Conservation (phyloP, 37 sponge, comb jelly and placozoan species). For the Petrosia ficiformis region DNA sequence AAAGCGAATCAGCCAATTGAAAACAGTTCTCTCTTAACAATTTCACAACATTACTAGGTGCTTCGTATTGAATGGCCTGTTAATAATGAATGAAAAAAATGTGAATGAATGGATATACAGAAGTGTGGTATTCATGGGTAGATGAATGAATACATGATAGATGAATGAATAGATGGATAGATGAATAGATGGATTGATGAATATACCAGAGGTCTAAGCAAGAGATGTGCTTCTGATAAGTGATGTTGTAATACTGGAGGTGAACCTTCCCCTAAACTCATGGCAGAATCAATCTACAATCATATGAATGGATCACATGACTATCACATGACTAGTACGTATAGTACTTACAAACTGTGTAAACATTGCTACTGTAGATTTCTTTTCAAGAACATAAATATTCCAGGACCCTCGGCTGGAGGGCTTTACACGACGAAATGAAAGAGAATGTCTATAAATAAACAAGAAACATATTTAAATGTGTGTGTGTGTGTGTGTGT, state of each 20-base stretch:
- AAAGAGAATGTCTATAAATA: slow-evolving; percentile 33
- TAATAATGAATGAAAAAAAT: neutral
- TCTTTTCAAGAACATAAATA: slow-evolving; percentile 45
- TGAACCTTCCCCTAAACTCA: slow-evolving; percentile 14
- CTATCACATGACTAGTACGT: too few species aligned
- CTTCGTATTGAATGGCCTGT: too few species aligned
- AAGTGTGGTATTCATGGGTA: neutral
- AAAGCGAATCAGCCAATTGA: slow-evolving; percentile 36
- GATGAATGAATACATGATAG: neutral
- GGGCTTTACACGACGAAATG: slow-evolving; percentile 7
- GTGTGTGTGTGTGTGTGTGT: neutral
- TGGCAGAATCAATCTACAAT: slow-evolving; percentile 38
- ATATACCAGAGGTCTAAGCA: slow-evolving; percentile 24
- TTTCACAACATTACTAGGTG: neutral
- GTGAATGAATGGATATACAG: neutral
- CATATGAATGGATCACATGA: too few species aligned
- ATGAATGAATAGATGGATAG: too few species aligned
- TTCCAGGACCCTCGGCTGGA: slow-evolving; percentile 30
- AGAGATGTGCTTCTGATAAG: slow-evolving; percentile 40
- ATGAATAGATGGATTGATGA: too few species aligned
- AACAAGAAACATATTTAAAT: neutral
- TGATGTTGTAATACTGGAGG: slow-evolving; percentile 50
- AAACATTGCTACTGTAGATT: slow-evolving; percentile 13
- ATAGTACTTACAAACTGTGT: slow-evolving; percentile 75
- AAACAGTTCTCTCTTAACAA: slow-evolving; percentile 30